phyloP scores from a whole-genome alignment of 2,113 vertebrate species.

The Penelope pileata region DNA sequence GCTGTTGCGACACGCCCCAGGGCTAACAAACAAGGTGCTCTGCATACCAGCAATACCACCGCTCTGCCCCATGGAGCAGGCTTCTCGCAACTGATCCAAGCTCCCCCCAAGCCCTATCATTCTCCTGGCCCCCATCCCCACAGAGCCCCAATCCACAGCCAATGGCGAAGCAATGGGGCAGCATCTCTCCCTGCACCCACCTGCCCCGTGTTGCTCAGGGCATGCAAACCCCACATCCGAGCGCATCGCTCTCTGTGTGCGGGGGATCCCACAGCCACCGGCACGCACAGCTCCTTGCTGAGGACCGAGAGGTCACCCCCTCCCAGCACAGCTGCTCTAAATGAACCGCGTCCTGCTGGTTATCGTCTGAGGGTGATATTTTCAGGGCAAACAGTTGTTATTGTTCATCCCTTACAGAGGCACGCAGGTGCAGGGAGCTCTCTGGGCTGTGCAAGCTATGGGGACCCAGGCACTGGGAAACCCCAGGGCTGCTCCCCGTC shows the following conservation, averaged over 20 bases:
- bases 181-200: rapidly evolving
- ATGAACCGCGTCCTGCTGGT: conserved; percentile 33
- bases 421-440: conserved; percentile 10
- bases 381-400: conserved; percentile 42
- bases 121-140: neutral
- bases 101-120: neutral
- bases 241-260: neutral
- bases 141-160: too few relatives aligned
- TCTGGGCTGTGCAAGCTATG: conserved; percentile 5
- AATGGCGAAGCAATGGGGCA: too few relatives aligned
- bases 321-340: neutral
- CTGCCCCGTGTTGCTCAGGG: rapidly evolving
- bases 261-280: rapidly evolving
- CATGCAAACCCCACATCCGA: rapidly evolving
- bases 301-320: neutral
- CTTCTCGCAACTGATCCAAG: conserved; percentile 8
- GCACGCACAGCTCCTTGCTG: neutral
- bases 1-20: conserved; percentile 20
- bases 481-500: too few relatives aligned
- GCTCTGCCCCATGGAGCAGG: neutral
- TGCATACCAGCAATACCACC: conserved; percentile 45
- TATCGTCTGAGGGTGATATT: conserved; percentile 24
- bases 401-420: conserved; percentile 39
- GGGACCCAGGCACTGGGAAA: neutral
- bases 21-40: conserved; percentile 48